Conservation (phyloP, 2,888 invertebrate species). For the Cataglyphis livida region DNA sequence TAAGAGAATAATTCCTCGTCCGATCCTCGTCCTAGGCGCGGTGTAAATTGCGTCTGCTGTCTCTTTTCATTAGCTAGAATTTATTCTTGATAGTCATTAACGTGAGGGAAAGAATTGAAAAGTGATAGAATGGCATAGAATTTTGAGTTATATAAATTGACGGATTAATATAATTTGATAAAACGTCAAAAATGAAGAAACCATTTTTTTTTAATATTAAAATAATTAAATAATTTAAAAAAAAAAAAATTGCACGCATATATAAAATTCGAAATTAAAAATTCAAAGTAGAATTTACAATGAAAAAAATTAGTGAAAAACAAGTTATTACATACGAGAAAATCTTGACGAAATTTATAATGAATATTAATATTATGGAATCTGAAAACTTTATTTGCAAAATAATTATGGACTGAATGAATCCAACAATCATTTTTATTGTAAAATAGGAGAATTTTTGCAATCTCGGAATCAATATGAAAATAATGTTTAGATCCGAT, state of each 20-base stretch:
- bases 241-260: background rate
- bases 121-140: background rate
- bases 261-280: background rate
- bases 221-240: background rate
- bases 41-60: slow-evolving; percentile 84
- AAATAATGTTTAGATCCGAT: background rate
- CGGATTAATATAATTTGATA: background rate
- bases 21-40: slow-evolving; percentile 83
- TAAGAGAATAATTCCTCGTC: slow-evolving; percentile 75
- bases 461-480: background rate
- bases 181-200: background rate
- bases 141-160: background rate
- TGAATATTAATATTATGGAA: background rate
- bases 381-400: background rate
- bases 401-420: background rate
- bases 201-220: background rate
- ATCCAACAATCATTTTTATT: background rate
- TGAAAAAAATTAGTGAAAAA: background rate
- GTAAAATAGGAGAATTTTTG: background rate
- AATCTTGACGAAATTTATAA: background rate
- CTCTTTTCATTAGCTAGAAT: slow-evolving; percentile 66
- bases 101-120: background rate
- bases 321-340: background rate
- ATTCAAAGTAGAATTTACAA: background rate
- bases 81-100: background rate